Evolutionary conservation across 2,113 vertebrate species (phyloP).

Genomic region (Pontoporia blainvillei): DNA sequence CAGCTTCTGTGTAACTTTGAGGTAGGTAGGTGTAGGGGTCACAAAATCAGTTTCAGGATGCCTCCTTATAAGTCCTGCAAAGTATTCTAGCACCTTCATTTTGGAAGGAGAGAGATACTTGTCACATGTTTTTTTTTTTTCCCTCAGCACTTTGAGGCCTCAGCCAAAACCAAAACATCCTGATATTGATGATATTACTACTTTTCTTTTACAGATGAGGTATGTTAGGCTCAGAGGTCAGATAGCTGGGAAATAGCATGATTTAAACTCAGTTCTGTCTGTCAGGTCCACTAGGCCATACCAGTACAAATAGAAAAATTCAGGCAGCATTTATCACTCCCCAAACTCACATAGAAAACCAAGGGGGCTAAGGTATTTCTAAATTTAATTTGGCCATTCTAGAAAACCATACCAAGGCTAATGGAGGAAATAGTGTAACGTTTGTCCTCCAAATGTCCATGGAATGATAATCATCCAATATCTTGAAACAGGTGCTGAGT

Average conservation of each 20-base stretch:
- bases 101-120: neutral
- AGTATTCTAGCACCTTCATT: neutral
- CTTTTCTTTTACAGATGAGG: neutral
- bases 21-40: neutral
- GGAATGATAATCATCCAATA: neutral
- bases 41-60: neutral
- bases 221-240: neutral
- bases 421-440: neutral
- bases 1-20: neutral
- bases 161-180: neutral
- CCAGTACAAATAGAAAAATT: neutral
- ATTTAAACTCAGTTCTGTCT: neutral
- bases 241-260: neutral
- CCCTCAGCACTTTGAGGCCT: neutral
- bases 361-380: neutral
- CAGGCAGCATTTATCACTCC: neutral
- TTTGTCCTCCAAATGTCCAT: conserved; percentile 26
- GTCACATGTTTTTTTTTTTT: neutral
- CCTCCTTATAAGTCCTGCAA: neutral
- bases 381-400: neutral
- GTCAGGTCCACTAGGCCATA: neutral
- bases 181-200: neutral
- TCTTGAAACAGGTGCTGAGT: conserved; percentile 43
- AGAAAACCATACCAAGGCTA: neutral
- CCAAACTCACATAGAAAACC: neutral